Percentiles rank a stretch among this genome's conserved stretches.
Conservation (phyloP, 2,888 invertebrate species). For the Trichacis sp. region DNA sequence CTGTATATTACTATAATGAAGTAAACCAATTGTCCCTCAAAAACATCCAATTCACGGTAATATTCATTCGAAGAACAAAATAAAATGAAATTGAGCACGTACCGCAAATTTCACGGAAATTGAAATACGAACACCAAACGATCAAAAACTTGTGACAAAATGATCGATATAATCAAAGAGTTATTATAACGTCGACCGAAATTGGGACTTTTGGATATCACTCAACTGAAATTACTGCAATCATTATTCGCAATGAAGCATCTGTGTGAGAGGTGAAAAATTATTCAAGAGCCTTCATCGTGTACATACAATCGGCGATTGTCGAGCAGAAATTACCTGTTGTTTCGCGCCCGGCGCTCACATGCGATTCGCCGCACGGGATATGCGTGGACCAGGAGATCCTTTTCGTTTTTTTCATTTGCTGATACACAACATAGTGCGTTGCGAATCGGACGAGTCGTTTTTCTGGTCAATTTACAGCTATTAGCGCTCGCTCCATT, state of each 20-base stretch:
- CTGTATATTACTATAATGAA: too few species aligned
- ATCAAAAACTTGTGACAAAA: slow-evolving; percentile 1
- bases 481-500: slow-evolving; percentile 51
- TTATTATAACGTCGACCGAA: neutral
- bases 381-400: slow-evolving; percentile 3
- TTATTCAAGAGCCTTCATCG: neutral
- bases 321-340: neutral
- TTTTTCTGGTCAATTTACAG: slow-evolving; percentile 61
- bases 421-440: slow-evolving; percentile 19
- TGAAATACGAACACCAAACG: neutral
- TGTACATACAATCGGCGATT: neutral
- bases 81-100: neutral
- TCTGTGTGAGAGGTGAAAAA: neutral
- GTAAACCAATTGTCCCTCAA: too few species aligned
- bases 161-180: neutral
- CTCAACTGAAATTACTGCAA: neutral
- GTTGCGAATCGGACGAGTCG: slow-evolving; percentile 40
- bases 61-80: too few species aligned
- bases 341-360: slow-evolving; percentile 15
- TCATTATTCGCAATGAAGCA: neutral
- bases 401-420: slow-evolving; percentile 24
- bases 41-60: too few species aligned
- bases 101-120: too few species aligned
- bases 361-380: slow-evolving; percentile 23
- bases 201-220: neutral